A percentile compares a stretch with the other conserved stretches of the same genome.
Evolutionary conservation across 35 echinoderm and acorn worm species (phyloP).

Genomic region (Apostichopus parvimensis): DNA sequence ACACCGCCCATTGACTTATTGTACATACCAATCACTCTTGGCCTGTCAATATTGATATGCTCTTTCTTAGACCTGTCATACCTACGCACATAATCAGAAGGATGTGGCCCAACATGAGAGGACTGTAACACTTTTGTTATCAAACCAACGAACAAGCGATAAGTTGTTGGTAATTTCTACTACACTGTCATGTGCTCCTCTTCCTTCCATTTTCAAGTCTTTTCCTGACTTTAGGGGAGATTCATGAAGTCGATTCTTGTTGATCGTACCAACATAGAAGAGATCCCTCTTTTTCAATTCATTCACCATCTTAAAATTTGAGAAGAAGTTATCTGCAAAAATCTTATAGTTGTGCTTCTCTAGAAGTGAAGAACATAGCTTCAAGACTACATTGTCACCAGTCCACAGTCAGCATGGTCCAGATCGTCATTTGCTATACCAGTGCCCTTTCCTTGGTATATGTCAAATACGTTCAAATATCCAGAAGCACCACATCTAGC

Average conservation of each 20-base stretch:
- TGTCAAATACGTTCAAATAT: not conserved
- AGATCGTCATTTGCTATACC: not conserved
- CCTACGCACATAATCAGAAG: constrained; percentile 17
- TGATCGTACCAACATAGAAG: constrained; percentile 31
- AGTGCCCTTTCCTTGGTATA: not conserved
- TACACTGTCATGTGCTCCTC: constrained; percentile 1
- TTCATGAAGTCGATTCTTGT: constrained; percentile 20
- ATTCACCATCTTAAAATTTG: constrained; percentile 14
- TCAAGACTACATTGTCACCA: not conserved
- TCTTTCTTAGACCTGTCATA: constrained; percentile 27
- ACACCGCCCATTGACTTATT: too few relatives aligned
- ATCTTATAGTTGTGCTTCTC: constrained; percentile 23
- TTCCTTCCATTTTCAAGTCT: not conserved
- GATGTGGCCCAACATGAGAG: too few relatives aligned
- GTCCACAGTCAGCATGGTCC: too few relatives aligned
- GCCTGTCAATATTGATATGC: not conserved
- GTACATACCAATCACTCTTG: constrained; percentile 49
- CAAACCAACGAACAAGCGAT: too few relatives aligned
- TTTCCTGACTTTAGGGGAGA: constrained; percentile 1
- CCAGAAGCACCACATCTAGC: not conserved
- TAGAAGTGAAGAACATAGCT: not conserved
- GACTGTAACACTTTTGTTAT: too few relatives aligned
- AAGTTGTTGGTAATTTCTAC: too few relatives aligned
- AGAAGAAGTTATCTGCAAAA: constrained; percentile 15
- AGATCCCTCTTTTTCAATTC: constrained; percentile 30